Percentiles rank a stretch among this genome's conserved stretches.
These are phyloP conservation scores for Pseudomugil tenellus DNA, from an alignment of 2,797 vertebrate genomes.

Conservation along the genomic window DNA sequence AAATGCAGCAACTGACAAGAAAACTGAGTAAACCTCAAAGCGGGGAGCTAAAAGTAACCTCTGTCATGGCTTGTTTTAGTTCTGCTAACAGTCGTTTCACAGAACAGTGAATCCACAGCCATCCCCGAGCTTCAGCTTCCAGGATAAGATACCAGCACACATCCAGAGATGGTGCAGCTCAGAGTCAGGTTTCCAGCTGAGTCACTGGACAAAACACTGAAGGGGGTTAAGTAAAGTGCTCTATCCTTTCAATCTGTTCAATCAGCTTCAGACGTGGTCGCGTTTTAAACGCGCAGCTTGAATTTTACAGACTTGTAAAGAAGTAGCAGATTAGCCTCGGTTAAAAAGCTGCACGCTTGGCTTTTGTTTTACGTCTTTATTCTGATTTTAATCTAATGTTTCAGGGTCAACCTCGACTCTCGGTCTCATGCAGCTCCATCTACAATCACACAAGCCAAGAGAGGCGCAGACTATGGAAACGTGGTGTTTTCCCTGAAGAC, in stretches of 20 bases:
- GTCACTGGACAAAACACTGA: background rate
- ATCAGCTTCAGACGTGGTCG: background rate
- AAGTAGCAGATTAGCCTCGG: no score
- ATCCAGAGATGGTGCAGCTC: conserved; percentile 8
- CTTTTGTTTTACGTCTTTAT: no score
- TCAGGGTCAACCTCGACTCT: background rate
- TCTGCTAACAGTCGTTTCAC: background rate
- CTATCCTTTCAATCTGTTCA: background rate
- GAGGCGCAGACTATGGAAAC: background rate
- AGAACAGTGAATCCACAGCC: no score
- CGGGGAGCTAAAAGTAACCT: no score
- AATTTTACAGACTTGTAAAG: no score
- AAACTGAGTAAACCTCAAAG: no score
- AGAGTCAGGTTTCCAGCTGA: conserved; percentile 7
- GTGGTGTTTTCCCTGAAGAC: background rate
- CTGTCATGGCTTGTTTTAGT: no score
- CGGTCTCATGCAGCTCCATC: background rate
- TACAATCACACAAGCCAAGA: background rate
- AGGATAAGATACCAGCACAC: background rate
- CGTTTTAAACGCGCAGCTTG: no score
- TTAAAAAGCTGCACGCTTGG: no score
- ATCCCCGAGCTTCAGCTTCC: background rate
- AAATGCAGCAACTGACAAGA: no score
- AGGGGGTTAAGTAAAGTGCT: background rate
- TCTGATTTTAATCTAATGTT: no score